These are phyloP conservation scores for Philaenus spumarius DNA, from an alignment of 1,140 invertebrate species.

Conservation along the genomic window DNA sequence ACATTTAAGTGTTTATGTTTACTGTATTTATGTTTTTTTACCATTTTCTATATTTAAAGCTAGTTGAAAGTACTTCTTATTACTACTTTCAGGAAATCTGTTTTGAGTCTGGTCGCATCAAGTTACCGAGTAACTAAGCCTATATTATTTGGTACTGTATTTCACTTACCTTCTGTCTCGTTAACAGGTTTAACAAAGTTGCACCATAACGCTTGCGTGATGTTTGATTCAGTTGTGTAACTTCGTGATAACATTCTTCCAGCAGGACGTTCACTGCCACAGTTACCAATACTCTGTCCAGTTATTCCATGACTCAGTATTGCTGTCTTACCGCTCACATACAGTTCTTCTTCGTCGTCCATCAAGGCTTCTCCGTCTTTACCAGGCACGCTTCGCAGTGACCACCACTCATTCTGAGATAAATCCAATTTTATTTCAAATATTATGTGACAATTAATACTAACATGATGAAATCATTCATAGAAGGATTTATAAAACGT, in stretches of 20 bases:
- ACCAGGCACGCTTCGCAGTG: slow-evolving; percentile 47
- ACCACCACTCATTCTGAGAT: slow-evolving; percentile 58
- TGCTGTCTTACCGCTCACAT: slow-evolving; percentile 74
- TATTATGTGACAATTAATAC: no score
- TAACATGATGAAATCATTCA: no score
- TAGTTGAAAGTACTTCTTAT: no score
- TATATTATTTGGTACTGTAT: no score
- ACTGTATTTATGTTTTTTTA: no score
- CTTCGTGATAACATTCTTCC: slow-evolving; percentile 50
- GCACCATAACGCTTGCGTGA: slow-evolving; percentile 77
- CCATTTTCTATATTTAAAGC: no score
- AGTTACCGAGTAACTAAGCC: no score
- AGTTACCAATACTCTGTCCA: slow-evolving; percentile 18
- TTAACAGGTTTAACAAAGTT: slow-evolving; percentile 56
- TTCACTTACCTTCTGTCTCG: slow-evolving; percentile 20
- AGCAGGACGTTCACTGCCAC: slow-evolving; percentile 27
- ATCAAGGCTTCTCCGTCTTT: slow-evolving; percentile 22
- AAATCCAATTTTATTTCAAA: no score
- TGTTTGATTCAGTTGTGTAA: slow-evolving; percentile 71
- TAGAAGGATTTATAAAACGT: no score
- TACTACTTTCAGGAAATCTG: no score
- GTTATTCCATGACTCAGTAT: slow-evolving; percentile 50
- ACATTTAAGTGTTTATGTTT: no score
- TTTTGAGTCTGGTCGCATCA: no score
- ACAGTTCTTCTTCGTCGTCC: slow-evolving; percentile 75